Conservation (phyloP, 2,888 invertebrate genomes). For the Pseudolycoriella hygida region DNA sequence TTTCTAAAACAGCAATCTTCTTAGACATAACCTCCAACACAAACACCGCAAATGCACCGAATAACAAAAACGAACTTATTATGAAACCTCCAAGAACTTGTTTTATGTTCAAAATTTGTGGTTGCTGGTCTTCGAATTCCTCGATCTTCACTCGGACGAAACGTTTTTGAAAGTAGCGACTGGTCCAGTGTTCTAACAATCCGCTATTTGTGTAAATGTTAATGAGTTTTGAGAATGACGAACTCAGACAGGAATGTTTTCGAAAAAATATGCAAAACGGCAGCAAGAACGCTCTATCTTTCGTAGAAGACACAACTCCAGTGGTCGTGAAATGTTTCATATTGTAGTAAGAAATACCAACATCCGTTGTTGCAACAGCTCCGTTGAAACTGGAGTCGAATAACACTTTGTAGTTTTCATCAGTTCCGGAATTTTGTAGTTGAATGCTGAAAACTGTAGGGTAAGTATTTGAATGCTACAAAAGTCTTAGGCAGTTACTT, state of each 20-base stretch:
- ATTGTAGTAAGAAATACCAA: neutral
- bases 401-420: neutral
- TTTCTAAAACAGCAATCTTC: too few relatives aligned
- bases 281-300: constrained; percentile 2
- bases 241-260: constrained; percentile 8
- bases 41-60: too few relatives aligned
- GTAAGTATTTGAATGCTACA: too few relatives aligned
- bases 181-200: constrained; percentile 1
- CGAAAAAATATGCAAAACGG: constrained; percentile 7
- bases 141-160: too few relatives aligned
- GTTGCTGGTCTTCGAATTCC: too few relatives aligned
- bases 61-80: too few relatives aligned
- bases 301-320: neutral
- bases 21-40: too few relatives aligned
- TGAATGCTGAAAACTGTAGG: neutral
- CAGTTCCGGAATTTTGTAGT: neutral
- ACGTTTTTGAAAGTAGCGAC: too few relatives aligned
- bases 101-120: too few relatives aligned
- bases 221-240: constrained; percentile 4
- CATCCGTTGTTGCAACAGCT: neutral
- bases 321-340: neutral
- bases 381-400: neutral
- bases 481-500: too few relatives aligned
- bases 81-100: too few relatives aligned
- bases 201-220: constrained; percentile 5